These are phyloP conservation scores for Dromas ardeola DNA, from an alignment of 2,113 vertebrate genomes.

Conservation along the genomic window DNA sequence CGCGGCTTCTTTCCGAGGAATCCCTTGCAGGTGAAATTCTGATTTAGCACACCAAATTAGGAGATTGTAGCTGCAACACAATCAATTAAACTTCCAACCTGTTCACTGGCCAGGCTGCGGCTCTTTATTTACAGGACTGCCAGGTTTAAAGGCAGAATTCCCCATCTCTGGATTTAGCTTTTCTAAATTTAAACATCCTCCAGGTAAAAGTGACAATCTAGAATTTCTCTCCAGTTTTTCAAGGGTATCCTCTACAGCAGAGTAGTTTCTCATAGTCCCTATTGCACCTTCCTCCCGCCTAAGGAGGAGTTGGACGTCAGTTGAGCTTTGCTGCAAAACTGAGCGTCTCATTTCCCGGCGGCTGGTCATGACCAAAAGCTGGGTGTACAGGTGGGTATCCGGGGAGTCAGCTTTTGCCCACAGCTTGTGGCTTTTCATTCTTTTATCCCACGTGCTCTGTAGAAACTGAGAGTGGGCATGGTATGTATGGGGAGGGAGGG, in stretches of 20 bases:
- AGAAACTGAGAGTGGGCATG: not conserved
- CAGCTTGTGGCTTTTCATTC: not conserved
- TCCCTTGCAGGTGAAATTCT: not conserved
- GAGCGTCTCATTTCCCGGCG: not conserved
- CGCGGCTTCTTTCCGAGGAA: rapidly evolving
- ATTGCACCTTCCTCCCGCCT: not conserved
- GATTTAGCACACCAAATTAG: not conserved
- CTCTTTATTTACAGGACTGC: not conserved
- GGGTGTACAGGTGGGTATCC: not conserved
- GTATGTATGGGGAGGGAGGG: not conserved
- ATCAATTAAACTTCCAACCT: not conserved
- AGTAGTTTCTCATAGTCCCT: not conserved
- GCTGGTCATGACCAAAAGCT: not conserved
- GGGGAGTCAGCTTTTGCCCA: not conserved
- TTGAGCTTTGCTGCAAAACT: not conserved
- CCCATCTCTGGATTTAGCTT: rapidly evolving
- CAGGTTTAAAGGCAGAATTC: not conserved
- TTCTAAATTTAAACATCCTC: not conserved
- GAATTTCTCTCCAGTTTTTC: not conserved
- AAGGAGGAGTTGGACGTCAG: not conserved
- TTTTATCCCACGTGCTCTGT: rapidly evolving
- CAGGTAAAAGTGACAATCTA: not conserved
- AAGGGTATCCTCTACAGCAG: not conserved
- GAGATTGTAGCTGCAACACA: not conserved
- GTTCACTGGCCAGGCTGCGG: not conserved